These are phyloP conservation scores for Tanytarsus gracilentus DNA, from an alignment of 2,888 invertebrate species.

Conservation along the genomic window DNA sequence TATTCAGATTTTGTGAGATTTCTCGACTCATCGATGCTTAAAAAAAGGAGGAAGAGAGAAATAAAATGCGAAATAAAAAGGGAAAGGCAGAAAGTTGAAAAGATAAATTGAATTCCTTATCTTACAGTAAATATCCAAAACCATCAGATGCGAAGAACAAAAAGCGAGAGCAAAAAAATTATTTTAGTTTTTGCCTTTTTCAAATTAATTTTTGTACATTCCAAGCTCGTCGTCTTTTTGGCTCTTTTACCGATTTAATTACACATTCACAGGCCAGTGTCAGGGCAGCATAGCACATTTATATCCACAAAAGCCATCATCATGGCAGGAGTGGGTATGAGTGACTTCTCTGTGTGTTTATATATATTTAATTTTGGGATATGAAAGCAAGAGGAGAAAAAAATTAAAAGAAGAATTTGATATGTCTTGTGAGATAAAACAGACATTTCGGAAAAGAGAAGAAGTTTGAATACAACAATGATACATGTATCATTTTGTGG, in stretches of 20 bases:
- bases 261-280: neutral
- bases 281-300: neutral
- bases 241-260: conserved; percentile 9
- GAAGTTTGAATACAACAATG: conserved; percentile 2
- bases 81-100: neutral
- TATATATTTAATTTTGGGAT: too few species aligned
- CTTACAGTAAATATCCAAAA: too few species aligned
- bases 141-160: neutral
- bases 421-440: conserved; percentile 25
- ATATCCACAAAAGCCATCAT: neutral
- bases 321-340: neutral
- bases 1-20: too few species aligned
- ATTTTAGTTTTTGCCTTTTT: neutral
- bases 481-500: conserved; percentile 23
- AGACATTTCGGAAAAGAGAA: conserved; percentile 5
- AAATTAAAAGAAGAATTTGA: conserved; percentile 19
- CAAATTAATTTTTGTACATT: conserved; percentile 6
- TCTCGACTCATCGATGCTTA: conserved; percentile 8
- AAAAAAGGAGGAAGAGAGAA: too few species aligned
- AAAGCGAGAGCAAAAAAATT: too few species aligned
- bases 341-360: too few species aligned
- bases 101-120: conserved; percentile 7
- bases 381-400: neutral
- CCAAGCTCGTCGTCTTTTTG: neutral
- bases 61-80: too few species aligned